Evolutionary conservation across 2,888 invertebrate species (phyloP).

Genomic region (Brachyopa scutellaris): DNA sequence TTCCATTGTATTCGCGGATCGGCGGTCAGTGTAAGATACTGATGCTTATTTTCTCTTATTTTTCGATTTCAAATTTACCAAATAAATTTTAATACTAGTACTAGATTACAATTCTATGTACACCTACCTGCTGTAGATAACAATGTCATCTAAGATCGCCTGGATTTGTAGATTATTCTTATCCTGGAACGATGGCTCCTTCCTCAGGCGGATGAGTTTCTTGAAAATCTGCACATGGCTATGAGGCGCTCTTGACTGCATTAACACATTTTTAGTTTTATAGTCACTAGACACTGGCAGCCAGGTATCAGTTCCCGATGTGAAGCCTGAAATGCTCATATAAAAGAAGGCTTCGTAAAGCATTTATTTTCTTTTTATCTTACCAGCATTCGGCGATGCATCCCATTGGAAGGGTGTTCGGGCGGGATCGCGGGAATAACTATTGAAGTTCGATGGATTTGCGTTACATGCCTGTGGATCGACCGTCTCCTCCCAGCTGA

Average conservation of each 20-base stretch:
- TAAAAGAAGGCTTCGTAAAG: no score
- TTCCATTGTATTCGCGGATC: no score
- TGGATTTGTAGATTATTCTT: slow-evolving; percentile 76
- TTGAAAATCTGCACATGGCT: slow-evolving; percentile 87
- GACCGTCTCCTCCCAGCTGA: slow-evolving; percentile 83
- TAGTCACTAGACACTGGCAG: slow-evolving; percentile 86
- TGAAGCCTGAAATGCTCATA: slow-evolving; percentile 75
- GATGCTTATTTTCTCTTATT: no score
- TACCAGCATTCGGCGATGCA: slow-evolving; percentile 80
- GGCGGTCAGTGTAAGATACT: no score
- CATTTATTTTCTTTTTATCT: slow-evolving; percentile 13
- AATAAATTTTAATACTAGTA: no score
- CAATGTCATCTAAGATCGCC: slow-evolving; percentile 77
- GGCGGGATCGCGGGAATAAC: slow-evolving; percentile 83
- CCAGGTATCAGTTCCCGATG: slow-evolving; percentile 84
- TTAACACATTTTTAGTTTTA: slow-evolving; percentile 84
- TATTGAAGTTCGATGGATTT: slow-evolving; percentile 81
- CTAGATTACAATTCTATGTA: no score
- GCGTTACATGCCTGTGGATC: slow-evolving; percentile 84
- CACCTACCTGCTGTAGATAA: slow-evolving; percentile 78
- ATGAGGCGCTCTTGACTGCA: slow-evolving; percentile 82
- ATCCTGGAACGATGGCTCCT: slow-evolving; percentile 80
- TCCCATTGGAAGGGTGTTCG: slow-evolving; percentile 87
- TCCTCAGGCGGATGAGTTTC: slow-evolving; percentile 83
- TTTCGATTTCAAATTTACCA: no score